phyloP scores from a whole-genome alignment of 2,888 invertebrate genomes.

The Octodonta nipae region DNA sequence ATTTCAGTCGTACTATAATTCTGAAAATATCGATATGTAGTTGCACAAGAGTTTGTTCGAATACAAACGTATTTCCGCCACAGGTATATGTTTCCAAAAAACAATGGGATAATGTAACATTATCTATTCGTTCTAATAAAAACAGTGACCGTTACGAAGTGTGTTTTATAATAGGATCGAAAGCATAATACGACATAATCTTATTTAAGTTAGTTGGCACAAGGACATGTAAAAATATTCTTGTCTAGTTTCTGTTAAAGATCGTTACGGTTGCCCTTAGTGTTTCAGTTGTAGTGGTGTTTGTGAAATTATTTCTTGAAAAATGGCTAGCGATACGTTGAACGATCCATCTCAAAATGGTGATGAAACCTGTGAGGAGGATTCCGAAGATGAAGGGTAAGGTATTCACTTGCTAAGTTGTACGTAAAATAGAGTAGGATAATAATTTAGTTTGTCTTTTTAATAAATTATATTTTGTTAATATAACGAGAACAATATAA shows the following conservation, averaged over 20 bases:
- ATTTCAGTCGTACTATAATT: too few relatives aligned
- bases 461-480: too few relatives aligned
- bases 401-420: too few relatives aligned
- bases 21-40: too few relatives aligned
- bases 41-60: too few relatives aligned
- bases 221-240: too few relatives aligned
- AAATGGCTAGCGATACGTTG: conserved; percentile 4
- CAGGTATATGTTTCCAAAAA: too few relatives aligned
- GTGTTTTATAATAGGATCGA: conserved; percentile 15
- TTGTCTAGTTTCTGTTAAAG: too few relatives aligned
- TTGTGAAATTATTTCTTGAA: neutral
- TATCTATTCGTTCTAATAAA: neutral
- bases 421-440: neutral
- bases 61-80: too few relatives aligned
- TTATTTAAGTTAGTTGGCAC: conserved; percentile 13
- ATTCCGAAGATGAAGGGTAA: conserved; percentile 4
- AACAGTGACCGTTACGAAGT: conserved; percentile 1
- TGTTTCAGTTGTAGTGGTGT: neutral
- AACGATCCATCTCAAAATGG: neutral
- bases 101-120: neutral
- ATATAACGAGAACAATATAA: too few relatives aligned
- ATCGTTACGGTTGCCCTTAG: too few relatives aligned
- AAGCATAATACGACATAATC: conserved; percentile 14
- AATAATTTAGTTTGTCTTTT: too few relatives aligned
- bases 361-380: conserved; percentile 2